A percentile compares a stretch with the other conserved stretches of the same genome.
phyloP scores from a whole-genome alignment of 2,113 vertebrate genomes.

The Oxyura jamaicensis region DNA sequence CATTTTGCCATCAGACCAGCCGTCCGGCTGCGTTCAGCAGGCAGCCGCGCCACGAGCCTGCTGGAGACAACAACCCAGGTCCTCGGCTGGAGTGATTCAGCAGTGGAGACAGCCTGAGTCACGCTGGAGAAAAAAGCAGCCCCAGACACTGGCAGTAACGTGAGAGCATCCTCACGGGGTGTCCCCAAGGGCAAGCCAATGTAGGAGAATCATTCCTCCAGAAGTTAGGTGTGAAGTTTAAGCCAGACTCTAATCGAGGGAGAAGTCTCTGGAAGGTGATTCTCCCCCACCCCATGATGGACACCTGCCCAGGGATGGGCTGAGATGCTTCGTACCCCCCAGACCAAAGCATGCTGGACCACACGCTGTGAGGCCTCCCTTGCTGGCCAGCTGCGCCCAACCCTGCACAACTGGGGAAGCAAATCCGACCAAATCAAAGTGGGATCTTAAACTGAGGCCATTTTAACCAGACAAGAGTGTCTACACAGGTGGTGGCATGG shows the following conservation, averaged over 20 bases:
- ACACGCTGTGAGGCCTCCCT: rapidly evolving
- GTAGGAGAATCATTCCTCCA: neutral
- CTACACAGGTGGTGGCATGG: neutral
- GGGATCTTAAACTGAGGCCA: neutral
- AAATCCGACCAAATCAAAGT: neutral
- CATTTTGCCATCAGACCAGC: rapidly evolving
- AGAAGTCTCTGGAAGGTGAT: neutral
- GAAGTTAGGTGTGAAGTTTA: neutral
- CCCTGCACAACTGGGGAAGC: neutral
- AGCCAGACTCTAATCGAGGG: neutral
- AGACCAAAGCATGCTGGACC: neutral
- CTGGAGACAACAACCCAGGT: neutral
- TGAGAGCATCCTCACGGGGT: neutral
- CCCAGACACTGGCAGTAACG: rapidly evolving
- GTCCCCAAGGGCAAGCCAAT: neutral
- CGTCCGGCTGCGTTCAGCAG: rapidly evolving
- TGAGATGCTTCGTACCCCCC: neutral
- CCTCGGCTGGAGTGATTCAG: slow-evolving; percentile 55
- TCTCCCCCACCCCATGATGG: neutral
- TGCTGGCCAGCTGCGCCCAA: rapidly evolving
- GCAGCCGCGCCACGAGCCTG: neutral
- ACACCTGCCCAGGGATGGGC: rapidly evolving
- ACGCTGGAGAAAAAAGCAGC: neutral
- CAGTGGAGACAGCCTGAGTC: slow-evolving; percentile 57
- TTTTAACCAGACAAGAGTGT: neutral